Evolutionary conservation across 2,797 vertebrate genomes (phyloP), one percentile per base, ranked within the genome.

Genomic region (Amniataba percoides): DNA sequence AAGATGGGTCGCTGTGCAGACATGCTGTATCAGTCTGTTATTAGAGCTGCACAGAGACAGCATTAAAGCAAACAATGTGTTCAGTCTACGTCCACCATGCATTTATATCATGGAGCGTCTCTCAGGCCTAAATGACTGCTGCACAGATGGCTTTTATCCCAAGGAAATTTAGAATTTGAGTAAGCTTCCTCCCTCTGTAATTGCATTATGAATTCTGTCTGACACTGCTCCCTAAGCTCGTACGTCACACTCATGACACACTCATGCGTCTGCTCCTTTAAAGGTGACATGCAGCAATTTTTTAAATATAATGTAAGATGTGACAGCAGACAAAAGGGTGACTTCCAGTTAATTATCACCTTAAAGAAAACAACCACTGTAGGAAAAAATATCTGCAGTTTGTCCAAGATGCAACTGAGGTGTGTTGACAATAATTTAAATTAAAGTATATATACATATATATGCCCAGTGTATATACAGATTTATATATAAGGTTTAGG

Each of bases 111-210:
- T 23, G 43, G 8, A 12, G n/a, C 42, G 25, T 60, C 15, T 63
- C 45, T 66, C 45, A 11, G 62, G 42, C 34, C 21, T n/a, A 60
- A 34, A 52, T 56, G 21, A 40, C 27, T 39, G 51, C 57, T 12
- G 46, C 53, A 68, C 71, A 73, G 43, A 74, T 60, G 51, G 63
- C 40, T 69, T 82, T 77, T 55, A 79, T 81, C 81, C 71, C 58
- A 36, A 51, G 48, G 52, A 68, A 53, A 77, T 58, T 63, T 21
- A 62, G 57, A 36, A 36, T 36, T 36, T 36, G 34, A 78, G 48
- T 6, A 58, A 71, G 62, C 60, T 61, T 87, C 66, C 58, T 84
- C 72, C 59, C 48, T 19, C 52, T 61, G 21, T 52, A 59, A 49
- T 16, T 61, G 48, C 42, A 45, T 69, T 67, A 65, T 52, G 61